Base-by-base conservation (phyloP, 2,113 vertebrate genomes). In the Channa maculata region DNA sequence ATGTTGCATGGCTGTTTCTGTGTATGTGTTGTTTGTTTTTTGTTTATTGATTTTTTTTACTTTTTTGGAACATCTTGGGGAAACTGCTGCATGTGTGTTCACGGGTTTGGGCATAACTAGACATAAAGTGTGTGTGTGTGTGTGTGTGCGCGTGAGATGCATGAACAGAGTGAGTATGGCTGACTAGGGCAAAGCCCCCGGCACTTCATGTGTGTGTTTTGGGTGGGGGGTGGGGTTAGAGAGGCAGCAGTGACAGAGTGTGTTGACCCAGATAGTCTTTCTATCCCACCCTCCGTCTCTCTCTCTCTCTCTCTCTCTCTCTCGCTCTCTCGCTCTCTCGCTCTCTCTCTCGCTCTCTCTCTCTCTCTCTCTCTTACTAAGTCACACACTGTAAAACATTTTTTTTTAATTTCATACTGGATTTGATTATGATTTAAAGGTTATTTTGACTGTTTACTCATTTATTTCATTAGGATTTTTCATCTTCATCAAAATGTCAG, bases 181-280 rank as follows among this genome's bases (percentile, higher is more conserved):
- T 36, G 67, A 82, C 66, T 78, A 53, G 89, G 86, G 80, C 81
- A 58, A 43, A 71, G 71, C 77, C 87, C 89, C 67, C 36, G 71
- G 84, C 78, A 80, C 85, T 50, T 36, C 65, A 48, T 24, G 24
- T 24, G 24, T 24, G 24, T 24, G 24, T 24, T 24, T 24, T 24
- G 24, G 24, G 24, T 24, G 24, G 24, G 24, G 24, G 24, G 24
- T 24, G 24, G 80, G 59, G 68, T 75, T 77, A 33, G 38, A 53
- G 71, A 66, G 84, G 76, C 66, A 66, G 64, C 64, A 86, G 82
- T 80, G 87, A 89, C 90, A 87, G 77, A 79, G 85, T 80, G 86
- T 82, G 73, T 67, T 94, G 93, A 94, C 92, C 94, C 93, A 94
- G 91, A 92, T 94, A 93, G 86, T 83, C 76, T 84, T 77, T 63